Conservation (phyloP, 2,113 vertebrate species). For the Microtus montanus region DNA sequence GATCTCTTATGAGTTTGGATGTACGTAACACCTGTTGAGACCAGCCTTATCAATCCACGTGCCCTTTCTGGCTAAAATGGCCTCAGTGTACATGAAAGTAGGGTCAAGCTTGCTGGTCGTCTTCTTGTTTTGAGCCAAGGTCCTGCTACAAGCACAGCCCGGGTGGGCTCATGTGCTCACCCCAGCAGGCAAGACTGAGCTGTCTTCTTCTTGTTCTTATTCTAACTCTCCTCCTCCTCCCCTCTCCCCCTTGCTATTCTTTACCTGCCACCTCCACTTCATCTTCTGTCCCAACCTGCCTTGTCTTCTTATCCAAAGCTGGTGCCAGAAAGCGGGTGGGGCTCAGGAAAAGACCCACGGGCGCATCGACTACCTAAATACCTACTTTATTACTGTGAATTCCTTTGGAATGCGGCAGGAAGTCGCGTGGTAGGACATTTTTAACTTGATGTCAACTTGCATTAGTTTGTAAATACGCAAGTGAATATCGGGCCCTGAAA, state of each 20-base stretch:
- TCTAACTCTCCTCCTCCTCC: background rate
- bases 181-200: background rate
- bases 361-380: conserved; percentile 4
- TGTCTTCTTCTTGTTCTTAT: background rate
- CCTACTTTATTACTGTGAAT: conserved; percentile 32
- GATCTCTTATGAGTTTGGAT: background rate
- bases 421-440: conserved; percentile 58
- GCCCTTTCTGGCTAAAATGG: background rate
- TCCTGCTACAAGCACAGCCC: background rate
- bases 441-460: conserved; percentile 63
- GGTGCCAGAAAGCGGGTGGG: background rate
- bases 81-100: background rate
- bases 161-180: background rate
- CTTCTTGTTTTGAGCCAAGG: background rate
- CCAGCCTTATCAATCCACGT: background rate
- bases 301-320: conserved; percentile 29
- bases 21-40: background rate
- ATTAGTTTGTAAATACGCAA: conserved; percentile 62
- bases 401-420: conserved; percentile 54
- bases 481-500: conserved; percentile 49
- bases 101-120: background rate
- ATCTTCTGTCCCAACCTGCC: conserved; percentile 8
- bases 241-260: background rate
- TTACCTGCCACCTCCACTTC: too few relatives aligned
- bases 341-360: conserved; percentile 27